Percentiles rank a stretch among this genome's conserved stretches.
These are phyloP conservation scores for Leucosticte australis DNA, from an alignment of 2,113 vertebrate genomes.

Conservation along the genomic window DNA sequence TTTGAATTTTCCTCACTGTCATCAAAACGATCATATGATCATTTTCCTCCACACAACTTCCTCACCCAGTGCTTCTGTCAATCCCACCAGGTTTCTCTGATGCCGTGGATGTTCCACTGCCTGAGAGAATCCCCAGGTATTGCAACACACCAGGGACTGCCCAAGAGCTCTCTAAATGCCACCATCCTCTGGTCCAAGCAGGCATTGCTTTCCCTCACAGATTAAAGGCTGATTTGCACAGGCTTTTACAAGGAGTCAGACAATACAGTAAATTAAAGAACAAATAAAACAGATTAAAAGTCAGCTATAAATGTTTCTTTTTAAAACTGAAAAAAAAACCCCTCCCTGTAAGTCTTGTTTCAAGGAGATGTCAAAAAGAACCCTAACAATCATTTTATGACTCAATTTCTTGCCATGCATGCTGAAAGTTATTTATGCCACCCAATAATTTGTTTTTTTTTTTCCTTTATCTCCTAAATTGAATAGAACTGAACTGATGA, in stretches of 20 bases:
- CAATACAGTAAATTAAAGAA: neutral
- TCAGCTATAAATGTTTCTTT: neutral
- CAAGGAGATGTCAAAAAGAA: neutral
- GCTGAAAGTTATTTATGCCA: neutral
- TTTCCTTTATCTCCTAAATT: neutral
- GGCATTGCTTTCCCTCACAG: neutral
- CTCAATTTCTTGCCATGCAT: neutral
- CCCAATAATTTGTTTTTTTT: neutral
- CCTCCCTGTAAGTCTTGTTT: neutral
- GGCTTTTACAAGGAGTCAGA: neutral
- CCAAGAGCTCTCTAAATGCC: neutral
- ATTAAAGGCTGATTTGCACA: neutral
- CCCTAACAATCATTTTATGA: neutral
- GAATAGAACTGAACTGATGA: neutral
- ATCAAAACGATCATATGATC: no score
- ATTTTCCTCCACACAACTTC: neutral
- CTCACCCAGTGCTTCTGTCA: neutral
- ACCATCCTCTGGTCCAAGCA: neutral
- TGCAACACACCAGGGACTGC: neutral
- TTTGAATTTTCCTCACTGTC: no score
- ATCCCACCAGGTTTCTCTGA: neutral
- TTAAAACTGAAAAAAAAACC: neutral
- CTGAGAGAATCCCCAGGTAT: neutral
- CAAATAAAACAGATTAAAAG: neutral
- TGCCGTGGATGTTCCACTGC: neutral